phyloP scores from a whole-genome alignment of 1,140 invertebrate genomes.

The Hydropsyche tenuis region DNA sequence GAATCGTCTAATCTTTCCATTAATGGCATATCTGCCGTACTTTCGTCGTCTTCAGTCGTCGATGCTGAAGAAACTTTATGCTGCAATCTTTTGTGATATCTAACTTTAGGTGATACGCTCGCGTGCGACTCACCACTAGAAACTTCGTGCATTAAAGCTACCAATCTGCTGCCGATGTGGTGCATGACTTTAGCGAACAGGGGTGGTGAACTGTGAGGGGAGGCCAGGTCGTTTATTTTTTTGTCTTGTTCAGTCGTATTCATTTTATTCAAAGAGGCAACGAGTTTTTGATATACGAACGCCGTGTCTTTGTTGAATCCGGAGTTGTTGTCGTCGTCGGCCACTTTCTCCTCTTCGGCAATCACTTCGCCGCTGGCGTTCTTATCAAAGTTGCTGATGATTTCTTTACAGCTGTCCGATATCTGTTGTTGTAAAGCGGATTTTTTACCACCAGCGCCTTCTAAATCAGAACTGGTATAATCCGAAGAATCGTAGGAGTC shows the following conservation, averaged over 20 bases:
- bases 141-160: conserved; percentile 92
- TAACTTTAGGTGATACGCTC: conserved; percentile 60
- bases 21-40: conserved; percentile 64
- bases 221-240: conserved; percentile 57
- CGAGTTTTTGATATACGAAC: conserved; percentile 83
- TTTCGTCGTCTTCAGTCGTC: conserved; percentile 80
- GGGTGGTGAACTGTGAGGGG: conserved; percentile 79
- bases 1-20: conserved; percentile 51
- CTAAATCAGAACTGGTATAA: conserved; percentile 87
- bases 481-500: conserved; percentile 91
- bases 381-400: conserved; percentile 83
- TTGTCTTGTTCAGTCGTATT: conserved; percentile 59
- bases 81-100: conserved; percentile 62
- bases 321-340: conserved; percentile 65
- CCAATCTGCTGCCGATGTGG: conserved; percentile 87
- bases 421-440: conserved; percentile 83
- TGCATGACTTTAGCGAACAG: conserved; percentile 92
- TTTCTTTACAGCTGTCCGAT: conserved; percentile 85
- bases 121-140: conserved; percentile 71
- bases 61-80: conserved; percentile 71
- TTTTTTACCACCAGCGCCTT: conserved; percentile 72
- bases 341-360: conserved; percentile 64
- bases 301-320: conserved; percentile 75
- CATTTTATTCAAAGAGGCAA: conserved; percentile 80
- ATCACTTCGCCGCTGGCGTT: conserved; percentile 55